phyloP scores from a whole-genome alignment of 2,113 vertebrate genomes.

The Microcebus griseorufus region DNA sequence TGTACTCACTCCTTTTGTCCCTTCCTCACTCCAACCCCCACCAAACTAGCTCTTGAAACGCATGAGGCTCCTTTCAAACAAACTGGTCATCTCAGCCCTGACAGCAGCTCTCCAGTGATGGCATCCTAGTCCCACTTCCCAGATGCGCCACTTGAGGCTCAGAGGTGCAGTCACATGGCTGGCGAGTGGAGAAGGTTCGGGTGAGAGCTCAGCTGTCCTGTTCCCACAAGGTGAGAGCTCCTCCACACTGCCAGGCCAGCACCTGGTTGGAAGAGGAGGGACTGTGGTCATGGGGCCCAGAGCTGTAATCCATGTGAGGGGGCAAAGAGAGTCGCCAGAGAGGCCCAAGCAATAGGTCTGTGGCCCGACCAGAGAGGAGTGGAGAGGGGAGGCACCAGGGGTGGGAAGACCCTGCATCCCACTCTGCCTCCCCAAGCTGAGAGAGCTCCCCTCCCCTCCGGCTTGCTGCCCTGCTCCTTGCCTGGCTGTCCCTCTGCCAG shows the following conservation, averaged over 20 bases:
- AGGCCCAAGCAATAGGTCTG: neutral
- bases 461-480: neutral
- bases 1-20: neutral
- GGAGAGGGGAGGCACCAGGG: no score
- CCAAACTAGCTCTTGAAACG: neutral
- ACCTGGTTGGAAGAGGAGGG: neutral
- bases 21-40: neutral
- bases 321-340: neutral
- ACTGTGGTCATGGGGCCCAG: neutral
- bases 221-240: neutral
- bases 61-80: neutral
- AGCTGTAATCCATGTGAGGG: neutral
- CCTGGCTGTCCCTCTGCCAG: neutral
- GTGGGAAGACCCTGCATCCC: no score
- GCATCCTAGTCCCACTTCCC: neutral
- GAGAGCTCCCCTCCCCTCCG: neutral
- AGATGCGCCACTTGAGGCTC: neutral
- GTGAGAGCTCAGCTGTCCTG: neutral
- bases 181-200: neutral
- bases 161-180: neutral
- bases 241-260: no score
- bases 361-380: neutral
- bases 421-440: accelerated
- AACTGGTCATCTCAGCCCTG: neutral
- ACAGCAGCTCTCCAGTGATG: neutral